phyloP scores from a whole-genome alignment of 2,888 invertebrate genomes.

The Tineola bisselliella region DNA sequence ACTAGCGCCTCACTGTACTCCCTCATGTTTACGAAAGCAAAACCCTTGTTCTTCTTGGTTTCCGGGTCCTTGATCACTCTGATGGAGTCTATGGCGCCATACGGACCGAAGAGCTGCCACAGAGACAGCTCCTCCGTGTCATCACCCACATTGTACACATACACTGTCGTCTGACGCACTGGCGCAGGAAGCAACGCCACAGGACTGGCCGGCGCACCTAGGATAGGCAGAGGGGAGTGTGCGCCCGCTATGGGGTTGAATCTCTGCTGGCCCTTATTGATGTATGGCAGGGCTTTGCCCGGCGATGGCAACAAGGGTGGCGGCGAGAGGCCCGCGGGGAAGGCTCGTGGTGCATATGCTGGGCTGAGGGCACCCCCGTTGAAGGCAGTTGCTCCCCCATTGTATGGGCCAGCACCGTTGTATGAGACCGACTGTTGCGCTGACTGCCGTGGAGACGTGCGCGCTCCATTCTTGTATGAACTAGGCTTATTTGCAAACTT shows the following conservation, averaged over 20 bases:
- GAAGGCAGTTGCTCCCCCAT: slow-evolving; percentile 45
- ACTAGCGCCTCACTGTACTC: slow-evolving; percentile 65
- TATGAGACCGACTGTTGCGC: slow-evolving; percentile 39
- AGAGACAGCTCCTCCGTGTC: slow-evolving; percentile 62
- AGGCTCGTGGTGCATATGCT: slow-evolving; percentile 42
- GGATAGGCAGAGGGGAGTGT: slow-evolving; percentile 51
- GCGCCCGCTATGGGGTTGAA: slow-evolving; percentile 61
- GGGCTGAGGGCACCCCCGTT: slow-evolving; percentile 49
- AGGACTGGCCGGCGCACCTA: slow-evolving; percentile 56
- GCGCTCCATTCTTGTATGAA: slow-evolving; percentile 48
- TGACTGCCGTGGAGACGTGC: slow-evolving; percentile 42
- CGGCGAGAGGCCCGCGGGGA: slow-evolving; percentile 44
- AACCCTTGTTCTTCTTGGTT: slow-evolving; percentile 66
- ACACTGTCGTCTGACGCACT: slow-evolving; percentile 61
- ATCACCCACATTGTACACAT: slow-evolving; percentile 65
- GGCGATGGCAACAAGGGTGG: slow-evolving; percentile 60
- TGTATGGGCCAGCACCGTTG: slow-evolving; percentile 54
- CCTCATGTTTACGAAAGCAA: slow-evolving; percentile 65
- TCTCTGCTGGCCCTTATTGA: slow-evolving; percentile 62
- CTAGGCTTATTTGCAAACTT: slow-evolving; percentile 64
- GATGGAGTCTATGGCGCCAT: slow-evolving; percentile 64
- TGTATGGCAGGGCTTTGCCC: slow-evolving; percentile 61
- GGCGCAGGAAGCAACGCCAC: slow-evolving; percentile 50
- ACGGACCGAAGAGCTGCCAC: slow-evolving; percentile 65
- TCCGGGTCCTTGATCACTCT: slow-evolving; percentile 66